A percentile compares a stretch with the other conserved stretches of the same genome.
phyloP scores from a whole-genome alignment of 1,140 invertebrate genomes.

The Meloidogyne hapla region DNA sequence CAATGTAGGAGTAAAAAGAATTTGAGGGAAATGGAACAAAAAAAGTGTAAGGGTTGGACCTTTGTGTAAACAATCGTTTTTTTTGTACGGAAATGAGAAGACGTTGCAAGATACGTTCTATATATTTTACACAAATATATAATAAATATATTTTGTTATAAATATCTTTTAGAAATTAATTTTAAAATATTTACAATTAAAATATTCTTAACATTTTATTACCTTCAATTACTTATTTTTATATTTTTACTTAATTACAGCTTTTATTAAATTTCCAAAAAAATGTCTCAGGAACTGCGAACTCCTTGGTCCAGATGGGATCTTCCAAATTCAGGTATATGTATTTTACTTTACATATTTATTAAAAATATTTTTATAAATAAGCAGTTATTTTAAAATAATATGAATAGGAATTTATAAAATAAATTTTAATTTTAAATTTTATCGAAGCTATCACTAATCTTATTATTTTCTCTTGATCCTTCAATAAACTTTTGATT shows the following conservation, averaged over 20 bases:
- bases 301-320: constrained; percentile 28
- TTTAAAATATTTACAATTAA: no score
- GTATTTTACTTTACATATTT: not conserved
- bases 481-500: no score
- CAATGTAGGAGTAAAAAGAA: not conserved
- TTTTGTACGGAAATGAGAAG: not conserved
- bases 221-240: no score
- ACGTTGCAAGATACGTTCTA: not conserved
- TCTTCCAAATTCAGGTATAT: constrained; percentile 18
- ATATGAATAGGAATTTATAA: no score
- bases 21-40: not conserved
- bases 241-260: no score
- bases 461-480: no score
- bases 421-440: no score
- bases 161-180: not conserved
- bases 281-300: constrained; percentile 19
- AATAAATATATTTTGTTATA: not conserved
- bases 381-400: no score
- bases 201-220: no score
- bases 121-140: not conserved
- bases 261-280: no score
- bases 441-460: no score
- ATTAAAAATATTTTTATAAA: no score
- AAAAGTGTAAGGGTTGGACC: constrained; percentile 2
- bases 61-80: constrained; percentile 8